Base-by-base conservation (phyloP, 1,140 invertebrate genomes). In the Belonocnema kinseyi region DNA sequence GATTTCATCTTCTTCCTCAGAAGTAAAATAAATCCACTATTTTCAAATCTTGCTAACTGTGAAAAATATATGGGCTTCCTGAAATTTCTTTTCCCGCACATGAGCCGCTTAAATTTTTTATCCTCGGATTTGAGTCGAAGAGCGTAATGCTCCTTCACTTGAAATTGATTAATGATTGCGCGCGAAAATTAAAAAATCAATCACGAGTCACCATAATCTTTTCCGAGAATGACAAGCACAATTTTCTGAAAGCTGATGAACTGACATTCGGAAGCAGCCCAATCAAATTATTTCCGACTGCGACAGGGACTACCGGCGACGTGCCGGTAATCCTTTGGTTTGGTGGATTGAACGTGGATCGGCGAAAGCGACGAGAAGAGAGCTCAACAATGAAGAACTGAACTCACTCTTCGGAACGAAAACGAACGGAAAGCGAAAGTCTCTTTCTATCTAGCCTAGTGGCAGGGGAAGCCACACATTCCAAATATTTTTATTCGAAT, bases 361-460 rank as follows among this genome's bases (percentile, higher is more conserved):
- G 80, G 80, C 82, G 80, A 83, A 83, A 81, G 80, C 80, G 61
- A 16, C 26, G 26, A 66, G 61, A 66, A 80, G 81, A 61, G 77
- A 80, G 70, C 61, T 75, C 58, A 16, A 61, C 40, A 72, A 2
- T 52, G 53, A 54, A n/a, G 61, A 33, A 66, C 13, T 66, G 13
- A 33, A 66, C 13, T 66, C 13, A 33, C 61, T 66, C 14, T 66
- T 73, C 71, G 76, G 74, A 52, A 61, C 79, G 78, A 80, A 79
- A 80, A 74, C 74, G 58, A 51, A 81, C 54, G 21, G 81, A 83
- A 83, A 85, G 80, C 74, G 82, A 87, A 86, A 86, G 82, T 82
- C 21, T 80, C 76, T 78, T 82, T 82, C 54, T 83, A 79, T 83
- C 79, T 83, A 80, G 80, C 77, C 77, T 81, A 83, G 81, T 81